Conservation (phyloP, 2,113 vertebrate genomes). For the Mus pahari region DNA sequence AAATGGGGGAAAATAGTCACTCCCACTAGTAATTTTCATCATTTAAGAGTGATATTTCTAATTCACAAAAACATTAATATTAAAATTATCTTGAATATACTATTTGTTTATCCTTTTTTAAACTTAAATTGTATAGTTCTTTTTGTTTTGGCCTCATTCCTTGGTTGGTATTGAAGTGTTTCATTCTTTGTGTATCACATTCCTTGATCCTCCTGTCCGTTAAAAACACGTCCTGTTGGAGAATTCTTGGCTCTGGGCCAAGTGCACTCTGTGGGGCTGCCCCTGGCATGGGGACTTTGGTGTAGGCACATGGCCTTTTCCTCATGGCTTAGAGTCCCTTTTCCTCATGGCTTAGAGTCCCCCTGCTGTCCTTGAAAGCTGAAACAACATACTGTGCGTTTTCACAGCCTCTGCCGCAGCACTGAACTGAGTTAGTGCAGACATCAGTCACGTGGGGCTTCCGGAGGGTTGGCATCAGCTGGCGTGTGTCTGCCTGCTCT, state of each 20-base stretch:
- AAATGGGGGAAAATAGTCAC: constrained; percentile 88
- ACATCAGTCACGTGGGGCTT: fast-evolving
- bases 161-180: constrained; percentile 81
- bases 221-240: fast-evolving
- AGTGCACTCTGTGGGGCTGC: too few relatives aligned
- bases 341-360: too few relatives aligned
- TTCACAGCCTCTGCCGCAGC: too few relatives aligned
- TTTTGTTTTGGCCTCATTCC: constrained; percentile 79
- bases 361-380: neutral
- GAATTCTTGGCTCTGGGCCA: neutral
- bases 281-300: fast-evolving
- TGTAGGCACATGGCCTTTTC: neutral
- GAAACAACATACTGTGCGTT: fast-evolving
- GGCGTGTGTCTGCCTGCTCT: fast-evolving
- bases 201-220: neutral
- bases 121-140: constrained; percentile 78
- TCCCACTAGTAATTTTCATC: constrained; percentile 92
- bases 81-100: constrained; percentile 94
- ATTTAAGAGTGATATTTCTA: constrained; percentile 94
- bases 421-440: fast-evolving
- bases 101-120: constrained; percentile 86
- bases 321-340: neutral
- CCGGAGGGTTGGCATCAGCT: neutral
- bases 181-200: constrained; percentile 68
- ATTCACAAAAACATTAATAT: constrained; percentile 93